Conservation (phyloP, 2,113 vertebrate species). For the Athene cunicularia region DNA sequence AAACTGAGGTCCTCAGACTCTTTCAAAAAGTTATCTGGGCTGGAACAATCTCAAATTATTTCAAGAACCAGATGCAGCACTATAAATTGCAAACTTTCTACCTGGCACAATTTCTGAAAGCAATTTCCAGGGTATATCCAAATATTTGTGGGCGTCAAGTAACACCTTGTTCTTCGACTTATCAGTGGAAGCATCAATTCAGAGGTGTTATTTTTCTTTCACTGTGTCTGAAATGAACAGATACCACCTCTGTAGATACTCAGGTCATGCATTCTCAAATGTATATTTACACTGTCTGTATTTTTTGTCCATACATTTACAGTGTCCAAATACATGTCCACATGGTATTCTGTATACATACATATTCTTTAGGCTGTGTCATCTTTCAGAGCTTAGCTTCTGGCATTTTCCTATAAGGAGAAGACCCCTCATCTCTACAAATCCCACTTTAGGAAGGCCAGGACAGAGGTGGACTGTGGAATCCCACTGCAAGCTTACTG, state of each 20-base stretch:
- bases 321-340: background rate
- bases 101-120: background rate
- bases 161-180: background rate
- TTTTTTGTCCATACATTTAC: too few relatives aligned
- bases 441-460: background rate
- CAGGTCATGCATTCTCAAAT: background rate
- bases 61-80: background rate
- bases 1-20: background rate
- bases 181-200: background rate
- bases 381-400: background rate
- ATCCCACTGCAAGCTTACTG: background rate
- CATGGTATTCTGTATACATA: background rate
- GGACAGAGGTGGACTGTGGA: background rate
- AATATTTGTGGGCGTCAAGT: background rate
- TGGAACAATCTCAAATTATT: background rate
- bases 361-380: background rate
- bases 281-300: background rate
- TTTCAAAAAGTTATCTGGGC: background rate
- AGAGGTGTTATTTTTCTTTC: background rate
- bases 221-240: background rate
- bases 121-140: background rate
- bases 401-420: background rate
- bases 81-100: background rate
- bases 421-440: background rate
- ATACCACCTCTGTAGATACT: background rate